phyloP scores from a whole-genome alignment of 2,797 vertebrate genomes.

The Mastacembelus armatus region DNA sequence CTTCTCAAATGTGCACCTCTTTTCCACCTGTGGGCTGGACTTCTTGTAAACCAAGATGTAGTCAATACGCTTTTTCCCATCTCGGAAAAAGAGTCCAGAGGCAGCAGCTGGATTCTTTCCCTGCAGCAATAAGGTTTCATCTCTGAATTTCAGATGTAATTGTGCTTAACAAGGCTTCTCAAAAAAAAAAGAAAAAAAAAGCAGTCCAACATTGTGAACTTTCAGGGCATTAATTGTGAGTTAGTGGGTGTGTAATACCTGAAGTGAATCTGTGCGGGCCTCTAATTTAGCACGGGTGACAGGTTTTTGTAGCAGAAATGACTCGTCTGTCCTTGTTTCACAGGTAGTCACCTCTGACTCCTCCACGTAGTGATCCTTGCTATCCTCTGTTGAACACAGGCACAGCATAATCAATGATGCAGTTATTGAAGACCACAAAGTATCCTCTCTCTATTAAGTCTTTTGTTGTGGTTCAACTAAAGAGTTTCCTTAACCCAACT shows the following conservation, averaged over 20 bases:
- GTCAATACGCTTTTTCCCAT: constrained; percentile 96
- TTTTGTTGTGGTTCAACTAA: constrained; percentile 35
- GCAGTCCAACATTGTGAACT: background rate
- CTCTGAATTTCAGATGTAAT: constrained; percentile 4
- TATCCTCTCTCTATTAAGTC: background rate
- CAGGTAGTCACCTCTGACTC: constrained; percentile 90
- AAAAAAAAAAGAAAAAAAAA: constrained; percentile 13
- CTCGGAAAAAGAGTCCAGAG: constrained; percentile 93
- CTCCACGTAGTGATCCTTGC: constrained; percentile 87
- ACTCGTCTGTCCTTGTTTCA: constrained; percentile 87
- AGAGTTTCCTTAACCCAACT: constrained; percentile 41
- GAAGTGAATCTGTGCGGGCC: constrained; percentile 83
- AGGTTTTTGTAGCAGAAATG: constrained; percentile 89
- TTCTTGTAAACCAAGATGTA: constrained; percentile 99
- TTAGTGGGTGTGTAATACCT: constrained; percentile 79
- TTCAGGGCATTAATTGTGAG: background rate
- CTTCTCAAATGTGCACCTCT: constrained; percentile 97
- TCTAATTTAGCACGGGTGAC: constrained; percentile 85
- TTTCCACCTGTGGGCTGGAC: constrained; percentile 94
- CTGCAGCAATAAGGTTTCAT: constrained; percentile 53
- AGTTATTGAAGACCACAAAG: constrained; percentile 2
- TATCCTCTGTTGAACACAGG: constrained; percentile 80
- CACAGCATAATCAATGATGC: constrained; percentile 33
- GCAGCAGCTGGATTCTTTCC: constrained; percentile 81
- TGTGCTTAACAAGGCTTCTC: background rate